phyloP scores from a whole-genome alignment of 2,888 invertebrate genomes.

The Acrobasis consociella region DNA sequence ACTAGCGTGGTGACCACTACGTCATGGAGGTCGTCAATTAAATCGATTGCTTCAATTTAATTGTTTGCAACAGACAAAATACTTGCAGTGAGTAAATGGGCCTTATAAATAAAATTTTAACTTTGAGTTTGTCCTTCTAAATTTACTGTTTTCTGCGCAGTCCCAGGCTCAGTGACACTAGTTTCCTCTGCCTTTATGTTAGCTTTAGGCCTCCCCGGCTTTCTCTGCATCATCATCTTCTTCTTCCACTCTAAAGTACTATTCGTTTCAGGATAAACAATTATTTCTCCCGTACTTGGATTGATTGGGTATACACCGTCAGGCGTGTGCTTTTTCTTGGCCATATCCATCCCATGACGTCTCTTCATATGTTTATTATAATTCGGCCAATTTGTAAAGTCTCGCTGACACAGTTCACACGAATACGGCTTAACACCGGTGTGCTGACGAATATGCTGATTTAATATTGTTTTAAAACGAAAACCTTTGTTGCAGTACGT shows the following conservation, averaged over 20 bases:
- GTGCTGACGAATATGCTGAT: constrained; percentile 86
- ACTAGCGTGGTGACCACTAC: too few relatives aligned
- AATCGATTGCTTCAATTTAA: too few relatives aligned
- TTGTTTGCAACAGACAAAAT: too few relatives aligned
- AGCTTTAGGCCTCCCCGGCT: constrained; percentile 37
- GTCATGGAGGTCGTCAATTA: too few relatives aligned
- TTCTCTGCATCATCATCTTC: constrained; percentile 42
- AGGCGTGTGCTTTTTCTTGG: constrained; percentile 62
- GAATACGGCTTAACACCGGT: constrained; percentile 87
- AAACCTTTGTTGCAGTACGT: constrained; percentile 87
- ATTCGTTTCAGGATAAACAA: constrained; percentile 46
- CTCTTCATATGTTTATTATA: constrained; percentile 91
- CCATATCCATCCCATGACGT: constrained; percentile 81
- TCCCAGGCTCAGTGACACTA: background rate
- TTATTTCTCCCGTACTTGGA: constrained; percentile 48
- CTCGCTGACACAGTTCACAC: constrained; percentile 84
- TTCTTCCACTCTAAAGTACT: constrained; percentile 58
- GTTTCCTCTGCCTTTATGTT: constrained; percentile 20
- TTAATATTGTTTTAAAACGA: constrained; percentile 86
- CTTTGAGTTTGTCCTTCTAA: background rate
- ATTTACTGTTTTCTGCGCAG: background rate
- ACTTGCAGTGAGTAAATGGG: too few relatives aligned
- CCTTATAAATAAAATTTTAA: background rate
- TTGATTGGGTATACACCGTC: constrained; percentile 61
- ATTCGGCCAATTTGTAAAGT: constrained; percentile 90